Conservation (phyloP, 2,888 invertebrate genomes). For the Pogonocherus hispidulus region DNA sequence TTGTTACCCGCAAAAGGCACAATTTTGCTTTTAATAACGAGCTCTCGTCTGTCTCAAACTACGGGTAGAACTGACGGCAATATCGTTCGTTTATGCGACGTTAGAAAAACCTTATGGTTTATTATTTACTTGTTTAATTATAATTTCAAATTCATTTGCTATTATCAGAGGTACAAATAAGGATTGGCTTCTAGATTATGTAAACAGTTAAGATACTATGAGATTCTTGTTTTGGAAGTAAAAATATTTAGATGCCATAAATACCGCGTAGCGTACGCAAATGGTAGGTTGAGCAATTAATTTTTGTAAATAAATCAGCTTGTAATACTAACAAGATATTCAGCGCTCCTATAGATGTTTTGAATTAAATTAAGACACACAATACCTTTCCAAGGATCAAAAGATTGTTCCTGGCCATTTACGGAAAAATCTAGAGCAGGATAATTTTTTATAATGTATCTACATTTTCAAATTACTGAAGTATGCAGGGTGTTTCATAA, state of each 20-base stretch:
- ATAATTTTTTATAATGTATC: too few relatives aligned
- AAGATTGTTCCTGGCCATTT: too few relatives aligned
- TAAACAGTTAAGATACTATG: conserved; percentile 9
- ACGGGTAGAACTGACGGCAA: conserved; percentile 23
- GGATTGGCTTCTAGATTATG: conserved; percentile 17
- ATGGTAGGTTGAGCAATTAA: not conserved
- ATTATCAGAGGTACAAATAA: conserved; percentile 20
- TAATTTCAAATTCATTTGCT: conserved; percentile 38
- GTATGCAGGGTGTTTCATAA: too few relatives aligned
- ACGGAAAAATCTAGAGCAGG: too few relatives aligned
- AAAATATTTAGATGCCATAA: not conserved
- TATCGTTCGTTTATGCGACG: conserved; percentile 27
- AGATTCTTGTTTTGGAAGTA: not conserved
- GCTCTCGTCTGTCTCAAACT: not conserved
- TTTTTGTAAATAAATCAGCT: not conserved
- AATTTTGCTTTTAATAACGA: conserved; percentile 1
- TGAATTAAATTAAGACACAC: too few relatives aligned
- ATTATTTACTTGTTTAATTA: conserved; percentile 40
- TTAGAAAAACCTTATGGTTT: conserved; percentile 32
- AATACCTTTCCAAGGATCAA: too few relatives aligned
- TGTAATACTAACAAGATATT: too few relatives aligned
- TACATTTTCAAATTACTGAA: too few relatives aligned
- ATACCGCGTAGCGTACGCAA: not conserved
- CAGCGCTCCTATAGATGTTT: too few relatives aligned
- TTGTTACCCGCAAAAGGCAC: conserved; percentile 22